Evolutionary conservation across 2,113 vertebrate genomes (phyloP).

Genomic region (Dolichotis patagonum): DNA sequence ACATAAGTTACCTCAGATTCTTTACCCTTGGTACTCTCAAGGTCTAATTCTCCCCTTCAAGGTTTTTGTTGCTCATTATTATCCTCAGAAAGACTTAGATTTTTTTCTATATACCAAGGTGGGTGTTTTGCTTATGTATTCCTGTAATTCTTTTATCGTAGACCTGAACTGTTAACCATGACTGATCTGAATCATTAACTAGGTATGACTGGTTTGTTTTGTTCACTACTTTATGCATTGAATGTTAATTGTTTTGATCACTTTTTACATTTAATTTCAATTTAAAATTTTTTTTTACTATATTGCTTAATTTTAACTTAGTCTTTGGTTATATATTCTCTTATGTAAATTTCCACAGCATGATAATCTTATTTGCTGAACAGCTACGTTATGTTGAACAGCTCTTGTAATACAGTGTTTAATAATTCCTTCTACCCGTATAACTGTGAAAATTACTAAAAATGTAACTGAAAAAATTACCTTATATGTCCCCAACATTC

Average conservation of each 20-base stretch:
- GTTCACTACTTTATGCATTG: background rate
- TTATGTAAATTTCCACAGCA: background rate
- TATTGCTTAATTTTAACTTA: constrained; percentile 10
- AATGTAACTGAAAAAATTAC: background rate
- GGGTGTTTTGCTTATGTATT: background rate
- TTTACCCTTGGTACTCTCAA: background rate
- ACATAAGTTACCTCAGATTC: background rate
- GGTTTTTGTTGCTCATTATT: background rate
- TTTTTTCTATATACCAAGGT: background rate
- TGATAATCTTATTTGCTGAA: background rate
- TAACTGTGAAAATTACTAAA: background rate
- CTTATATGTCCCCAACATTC: background rate
- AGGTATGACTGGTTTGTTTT: background rate
- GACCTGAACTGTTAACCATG: background rate
- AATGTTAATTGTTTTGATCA: background rate
- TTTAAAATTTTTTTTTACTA: background rate
- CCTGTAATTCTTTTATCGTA: background rate
- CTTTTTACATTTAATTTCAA: background rate
- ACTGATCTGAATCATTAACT: background rate
- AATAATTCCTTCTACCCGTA: background rate
- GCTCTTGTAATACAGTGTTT: background rate
- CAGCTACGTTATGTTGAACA: background rate
- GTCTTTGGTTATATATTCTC: background rate
- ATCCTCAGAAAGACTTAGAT: background rate
- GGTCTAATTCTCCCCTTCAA: background rate